Evolutionary conservation across 2,113 vertebrate species (phyloP).

Genomic region (Tursiops truncatus): DNA sequence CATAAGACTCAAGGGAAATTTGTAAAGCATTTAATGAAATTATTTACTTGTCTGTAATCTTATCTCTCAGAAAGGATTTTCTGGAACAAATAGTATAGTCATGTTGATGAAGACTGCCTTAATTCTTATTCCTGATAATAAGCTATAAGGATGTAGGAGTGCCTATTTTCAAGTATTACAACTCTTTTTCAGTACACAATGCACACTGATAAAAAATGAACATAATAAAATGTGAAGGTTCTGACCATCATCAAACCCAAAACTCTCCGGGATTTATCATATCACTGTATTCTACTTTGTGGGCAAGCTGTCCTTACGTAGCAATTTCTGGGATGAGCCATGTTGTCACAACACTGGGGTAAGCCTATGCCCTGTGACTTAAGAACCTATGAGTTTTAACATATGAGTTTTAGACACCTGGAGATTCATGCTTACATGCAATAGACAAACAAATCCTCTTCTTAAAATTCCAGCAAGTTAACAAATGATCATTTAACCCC

Average conservation of each 20-base stretch:
- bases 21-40: not conserved
- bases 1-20: not conserved
- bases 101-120: not conserved
- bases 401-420: not conserved
- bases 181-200: not conserved
- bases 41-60: not conserved
- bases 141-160: not conserved
- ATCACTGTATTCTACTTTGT: not conserved
- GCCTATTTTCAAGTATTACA: not conserved
- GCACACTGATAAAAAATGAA: not conserved
- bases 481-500: conserved; percentile 9
- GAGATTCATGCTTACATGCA: not conserved
- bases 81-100: not conserved
- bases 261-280: not conserved
- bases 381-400: not conserved
- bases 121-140: not conserved
- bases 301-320: not conserved
- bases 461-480: conserved; percentile 19
- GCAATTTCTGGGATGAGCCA: not conserved
- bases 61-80: not conserved
- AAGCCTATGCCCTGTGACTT: not conserved
- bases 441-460: not conserved
- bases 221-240: not conserved
- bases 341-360: not conserved
- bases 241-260: not conserved